phyloP scores from a whole-genome alignment of 1,140 invertebrate genomes.

The Polyergus mexicanus region DNA sequence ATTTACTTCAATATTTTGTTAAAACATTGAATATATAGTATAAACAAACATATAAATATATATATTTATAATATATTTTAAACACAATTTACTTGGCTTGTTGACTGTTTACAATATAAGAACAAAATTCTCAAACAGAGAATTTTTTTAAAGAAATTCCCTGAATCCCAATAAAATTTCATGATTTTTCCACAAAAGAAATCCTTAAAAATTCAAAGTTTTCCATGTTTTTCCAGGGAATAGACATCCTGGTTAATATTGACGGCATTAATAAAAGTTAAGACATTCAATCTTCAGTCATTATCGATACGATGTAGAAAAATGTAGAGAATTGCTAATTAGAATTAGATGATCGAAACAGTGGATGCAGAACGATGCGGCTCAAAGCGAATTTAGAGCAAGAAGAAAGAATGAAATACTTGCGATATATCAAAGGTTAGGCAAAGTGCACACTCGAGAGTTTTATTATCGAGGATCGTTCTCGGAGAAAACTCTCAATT shows the following conservation, averaged over 20 bases:
- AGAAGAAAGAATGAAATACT: neutral
- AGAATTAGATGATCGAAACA: neutral
- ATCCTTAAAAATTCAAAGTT: no score
- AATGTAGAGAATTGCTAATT: neutral
- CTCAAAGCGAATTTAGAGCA: conserved; percentile 21
- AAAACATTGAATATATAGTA: no score
- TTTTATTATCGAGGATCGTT: conserved; percentile 57
- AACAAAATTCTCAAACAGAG: no score
- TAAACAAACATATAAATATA: no score
- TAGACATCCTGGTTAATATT: neutral
- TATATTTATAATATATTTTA: no score
- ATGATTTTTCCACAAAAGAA: no score
- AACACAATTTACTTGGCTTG: no score
- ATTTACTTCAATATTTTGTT: no score
- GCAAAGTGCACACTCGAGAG: conserved; percentile 25
- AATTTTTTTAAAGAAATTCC: no score
- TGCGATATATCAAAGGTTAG: neutral
- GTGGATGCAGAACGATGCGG: neutral
- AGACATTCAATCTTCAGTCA: neutral
- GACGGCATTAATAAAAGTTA: neutral
- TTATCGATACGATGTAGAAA: neutral
- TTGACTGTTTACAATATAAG: no score
- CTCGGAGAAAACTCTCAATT: conserved; percentile 53
- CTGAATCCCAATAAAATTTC: no score
- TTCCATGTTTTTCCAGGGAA: no score